phyloP scores from a whole-genome alignment of 2,797 vertebrate species.

The Morelia viridis region DNA sequence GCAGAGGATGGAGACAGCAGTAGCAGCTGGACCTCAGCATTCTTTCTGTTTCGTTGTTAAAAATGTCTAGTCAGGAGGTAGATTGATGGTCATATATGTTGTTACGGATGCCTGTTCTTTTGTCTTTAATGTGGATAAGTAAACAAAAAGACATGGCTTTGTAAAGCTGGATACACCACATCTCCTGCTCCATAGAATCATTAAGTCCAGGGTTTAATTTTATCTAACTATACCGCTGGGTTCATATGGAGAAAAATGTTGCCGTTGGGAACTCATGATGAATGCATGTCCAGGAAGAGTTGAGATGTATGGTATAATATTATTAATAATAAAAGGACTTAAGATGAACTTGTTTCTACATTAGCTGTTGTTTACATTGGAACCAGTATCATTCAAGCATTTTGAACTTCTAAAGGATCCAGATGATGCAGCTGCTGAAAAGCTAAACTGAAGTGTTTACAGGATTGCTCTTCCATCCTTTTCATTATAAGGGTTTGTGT shows the following conservation, averaged over 20 bases:
- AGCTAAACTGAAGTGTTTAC: background rate
- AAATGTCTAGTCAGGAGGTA: background rate
- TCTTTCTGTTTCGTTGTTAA: background rate
- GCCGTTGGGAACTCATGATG: background rate
- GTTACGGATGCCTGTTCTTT: background rate
- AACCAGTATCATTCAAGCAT: background rate
- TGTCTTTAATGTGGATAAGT: background rate
- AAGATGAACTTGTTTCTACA: background rate
- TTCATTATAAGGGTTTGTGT: background rate
- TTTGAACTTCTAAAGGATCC: background rate
- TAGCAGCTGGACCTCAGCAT: background rate
- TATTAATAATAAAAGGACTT: background rate
- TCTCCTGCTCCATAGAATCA: background rate
- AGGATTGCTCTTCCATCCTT: background rate
- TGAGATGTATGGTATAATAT: background rate
- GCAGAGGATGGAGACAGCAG: background rate
- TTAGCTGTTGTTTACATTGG: background rate
- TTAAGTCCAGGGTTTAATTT: background rate
- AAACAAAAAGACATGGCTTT: background rate
- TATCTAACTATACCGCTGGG: background rate
- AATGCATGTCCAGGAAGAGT: background rate
- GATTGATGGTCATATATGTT: background rate
- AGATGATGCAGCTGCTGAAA: background rate
- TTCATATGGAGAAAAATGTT: background rate
- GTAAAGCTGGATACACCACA: background rate